phyloP scores from a whole-genome alignment of 2,797 vertebrate genomes.

The Lagodon rhomboides region DNA sequence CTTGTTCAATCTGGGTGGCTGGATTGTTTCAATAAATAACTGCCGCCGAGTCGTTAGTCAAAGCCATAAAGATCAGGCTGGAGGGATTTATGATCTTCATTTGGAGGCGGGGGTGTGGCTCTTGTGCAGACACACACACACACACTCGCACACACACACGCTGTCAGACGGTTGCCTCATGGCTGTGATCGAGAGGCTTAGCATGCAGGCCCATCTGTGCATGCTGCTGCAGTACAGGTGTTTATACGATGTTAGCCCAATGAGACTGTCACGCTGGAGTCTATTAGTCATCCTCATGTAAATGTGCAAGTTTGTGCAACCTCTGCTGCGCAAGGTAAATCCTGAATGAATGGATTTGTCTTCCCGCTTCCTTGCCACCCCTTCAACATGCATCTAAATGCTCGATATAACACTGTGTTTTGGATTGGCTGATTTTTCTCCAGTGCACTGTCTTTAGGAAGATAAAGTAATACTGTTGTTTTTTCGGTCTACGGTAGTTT shows the following conservation, averaged over 20 bases:
- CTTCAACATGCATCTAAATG: conserved; percentile 9
- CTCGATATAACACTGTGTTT: not conserved
- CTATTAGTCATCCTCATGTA: conserved; percentile 67
- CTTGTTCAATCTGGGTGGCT: conserved; percentile 80
- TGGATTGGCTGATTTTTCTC: not conserved
- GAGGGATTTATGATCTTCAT: conserved; percentile 82
- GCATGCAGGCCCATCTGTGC: conserved; percentile 73
- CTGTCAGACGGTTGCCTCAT: conserved; percentile 66
- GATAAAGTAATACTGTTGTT: not conserved
- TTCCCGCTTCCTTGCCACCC: not conserved
- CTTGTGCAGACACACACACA: conserved; percentile 13
- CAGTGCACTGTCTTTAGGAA: not conserved
- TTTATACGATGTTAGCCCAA: conserved; percentile 69
- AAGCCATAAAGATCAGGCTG: conserved; percentile 81
- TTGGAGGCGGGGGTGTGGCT: conserved; percentile 65
- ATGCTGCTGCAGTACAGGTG: conserved; percentile 75
- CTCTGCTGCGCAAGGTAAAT: conserved; percentile 28
- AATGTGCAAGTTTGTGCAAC: conserved; percentile 53
- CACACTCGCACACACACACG: conserved; percentile 33
- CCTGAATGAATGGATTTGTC: conserved; percentile 42
- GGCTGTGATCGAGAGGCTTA: conserved; percentile 73
- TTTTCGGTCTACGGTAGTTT: conserved; percentile 74
- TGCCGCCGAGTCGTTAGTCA: conserved; percentile 79
- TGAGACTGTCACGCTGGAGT: conserved; percentile 54
- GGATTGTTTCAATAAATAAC: conserved; percentile 86